phyloP scores from a whole-genome alignment of 2,888 invertebrate species.

The Taphrorychus bicolor region DNA sequence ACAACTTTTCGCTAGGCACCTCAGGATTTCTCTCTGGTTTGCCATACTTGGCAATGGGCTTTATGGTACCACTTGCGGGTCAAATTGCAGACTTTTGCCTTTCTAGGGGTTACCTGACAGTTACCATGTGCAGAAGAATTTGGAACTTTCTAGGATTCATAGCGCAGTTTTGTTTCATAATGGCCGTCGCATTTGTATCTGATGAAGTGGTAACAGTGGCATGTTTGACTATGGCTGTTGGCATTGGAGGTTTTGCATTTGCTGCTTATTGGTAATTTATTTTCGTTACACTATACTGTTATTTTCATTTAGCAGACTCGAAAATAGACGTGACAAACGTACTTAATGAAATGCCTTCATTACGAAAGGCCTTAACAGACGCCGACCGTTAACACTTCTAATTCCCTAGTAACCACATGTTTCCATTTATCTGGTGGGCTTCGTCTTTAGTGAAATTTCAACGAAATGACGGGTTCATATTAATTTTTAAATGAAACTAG shows the following conservation, averaged over 20 bases:
- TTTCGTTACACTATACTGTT: too few relatives aligned
- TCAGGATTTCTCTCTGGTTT: constrained; percentile 86
- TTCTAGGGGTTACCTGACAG: constrained; percentile 68
- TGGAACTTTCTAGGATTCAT: constrained; percentile 80
- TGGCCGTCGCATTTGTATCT: constrained; percentile 78
- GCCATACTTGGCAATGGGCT: constrained; percentile 88
- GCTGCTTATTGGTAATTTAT: constrained; percentile 81
- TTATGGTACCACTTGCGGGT: constrained; percentile 80
- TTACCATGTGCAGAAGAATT: constrained; percentile 72
- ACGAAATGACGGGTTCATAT: too few relatives aligned
- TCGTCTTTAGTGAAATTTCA: too few relatives aligned
- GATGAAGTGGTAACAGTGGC: constrained; percentile 70
- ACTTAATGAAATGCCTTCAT: too few relatives aligned
- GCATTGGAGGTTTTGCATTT: constrained; percentile 92
- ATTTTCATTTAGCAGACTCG: too few relatives aligned
- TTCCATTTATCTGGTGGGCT: too few relatives aligned
- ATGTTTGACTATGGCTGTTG: constrained; percentile 86
- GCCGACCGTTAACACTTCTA: not conserved
- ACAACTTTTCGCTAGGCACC: constrained; percentile 75
- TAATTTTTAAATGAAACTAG: too few relatives aligned
- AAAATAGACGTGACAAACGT: too few relatives aligned
- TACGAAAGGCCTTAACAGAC: too few relatives aligned
- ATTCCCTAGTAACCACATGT: not conserved
- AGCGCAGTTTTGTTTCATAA: constrained; percentile 84
- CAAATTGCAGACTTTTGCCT: constrained; percentile 84